Evolutionary conservation across 2,113 vertebrate species (phyloP), one percentile per base, ranked within the genome.

Genomic region (Carassius auratus): DNA sequence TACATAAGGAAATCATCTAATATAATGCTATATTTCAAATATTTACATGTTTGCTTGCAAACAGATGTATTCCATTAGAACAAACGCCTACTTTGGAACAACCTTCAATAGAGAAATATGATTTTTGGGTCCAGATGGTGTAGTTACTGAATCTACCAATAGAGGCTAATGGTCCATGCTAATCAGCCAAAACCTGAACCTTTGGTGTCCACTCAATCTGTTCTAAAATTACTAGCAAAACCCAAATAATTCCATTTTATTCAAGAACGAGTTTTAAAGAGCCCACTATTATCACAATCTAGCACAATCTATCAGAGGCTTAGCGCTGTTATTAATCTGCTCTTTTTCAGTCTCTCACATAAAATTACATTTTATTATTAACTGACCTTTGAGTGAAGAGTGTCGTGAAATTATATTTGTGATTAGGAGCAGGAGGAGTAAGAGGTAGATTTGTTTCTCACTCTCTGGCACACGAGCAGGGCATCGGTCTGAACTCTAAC

Each of bases 371-470:
- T 83, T 13, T 38, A 78, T 83, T 78, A 85, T 85, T 38, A 82
- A 84, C 23, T 84, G 48, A 85, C 48, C 83, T 77, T 57, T 87
- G 38, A 81, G 76, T 90, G 83, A 88, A 83, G 85, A 59, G 50
- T 87, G 80, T 84, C 80, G 55, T 80, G 38, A 81, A 61, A 64
- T 76, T 84, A 91, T 79, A 83, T 85, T 90, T 74, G n/a, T 19
- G 21, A 30, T 50, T 76, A 48, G 42, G 76, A 3, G 19, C 8
- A 33, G 57, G 12, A 73, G 48, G 33, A 36, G 19, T 17, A 23
- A 66, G 55, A 76, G 23, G 12, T 13, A 64, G 76, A 57, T 77
- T 83, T 81, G 76, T 77, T 64, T 59, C 55, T 69, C 80, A 73
- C 38, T 68, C 81, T 55, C 80, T 85, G 61, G 74, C 68, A 83